Evolutionary conservation across 35 echinoderm and acorn worm species (phyloP), one percentile per base, ranked within the genome.

Genomic region (Chiridota heheva): DNA sequence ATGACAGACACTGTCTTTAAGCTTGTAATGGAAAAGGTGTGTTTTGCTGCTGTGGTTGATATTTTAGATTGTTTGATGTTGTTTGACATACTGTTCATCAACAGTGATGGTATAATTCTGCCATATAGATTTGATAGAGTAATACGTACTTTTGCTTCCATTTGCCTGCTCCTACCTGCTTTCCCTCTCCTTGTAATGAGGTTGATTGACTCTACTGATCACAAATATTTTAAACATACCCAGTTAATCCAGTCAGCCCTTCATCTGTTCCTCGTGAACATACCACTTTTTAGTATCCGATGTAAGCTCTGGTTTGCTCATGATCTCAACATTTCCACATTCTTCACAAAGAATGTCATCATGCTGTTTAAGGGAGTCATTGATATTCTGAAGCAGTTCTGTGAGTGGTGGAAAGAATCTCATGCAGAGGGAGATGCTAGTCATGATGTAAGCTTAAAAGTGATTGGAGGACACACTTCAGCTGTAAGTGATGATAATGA

Each of bases 301-400:
- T 58, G 85, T 31, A 73, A 76, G 49, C 73, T 96, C 15, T 96
- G 92, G 92, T 53, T 90, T 31, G 32, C 32, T 3, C 87, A 96
- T 64, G 82, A 90, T 49, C 62, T 83, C 8, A 87, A 96, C 59
- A 70, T 96, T 64, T 89, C 92, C 0, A 96, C 87, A 1, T 96
- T 90, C 56, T 75, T 96, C 28, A 96, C 92, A 33, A 96, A 96
- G 70, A 96, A 96, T 51, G 69, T 96, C 42, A 90, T 96, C 86
- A 66, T 68, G 40, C 60, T 96, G 17, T 80, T 86, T 20, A 80
- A 85, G 40, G 86, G 81, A 28, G 57, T 36, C 13, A 41, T 90
- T 4, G 92, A 96, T 53, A 82, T 93, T 10, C 60, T 88, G 34
- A 75, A 69, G 49, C 76, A 88, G 41, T 2, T 84, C 16, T 42